Evolutionary conservation across 2,888 invertebrate genomes (phyloP), one percentile per base, ranked within the genome.

Genomic region (Pristionchus fissidentatus): DNA sequence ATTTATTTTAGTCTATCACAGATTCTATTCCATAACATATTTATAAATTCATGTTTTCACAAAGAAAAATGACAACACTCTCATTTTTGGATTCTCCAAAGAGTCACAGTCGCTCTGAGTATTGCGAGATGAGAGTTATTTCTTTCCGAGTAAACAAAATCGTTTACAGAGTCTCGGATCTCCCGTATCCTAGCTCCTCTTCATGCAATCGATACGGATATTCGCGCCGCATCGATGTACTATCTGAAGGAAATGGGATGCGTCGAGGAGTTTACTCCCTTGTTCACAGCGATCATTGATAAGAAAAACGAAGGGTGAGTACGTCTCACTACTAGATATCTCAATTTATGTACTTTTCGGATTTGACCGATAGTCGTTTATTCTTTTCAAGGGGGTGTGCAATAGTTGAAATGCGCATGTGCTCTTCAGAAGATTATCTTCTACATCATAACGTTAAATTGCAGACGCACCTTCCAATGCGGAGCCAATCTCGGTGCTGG

Each of bases 151-250:
- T 35, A 38, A 32, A 5, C 4, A 66, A 29, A 29, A 19, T 35
- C 13, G 32, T 66, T 66, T n/a, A n/a, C 29, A 41, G 70, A 60
- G 60, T 60, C 60, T 32, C 60, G 60, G 32, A 32, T 60, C 60
- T 32, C 29, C 15, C 10, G 19, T 3, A 60, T 60, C 29, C 32
- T 29, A 32, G 13, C 29, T 32, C 60, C 29, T 29, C 32, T 60
- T n/a, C 70, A 22, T 0, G 5, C 38, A 32, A 70, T 41, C n/a
- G 41, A 70, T n/a, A 70, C n/a, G 70, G 70, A 41, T 3, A 41
- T 41, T 38, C 38, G 8, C 4, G n/a, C n/a, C 26, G 38, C 38
- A 38, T n/a, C 70, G 1, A 22, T n/a, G 15, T 38, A 38, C 15
- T n/a, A 41, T 41, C 10, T 41, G 1, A 38, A 70, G 70, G 22